A percentile compares a stretch with the other conserved stretches of the same genome.
phyloP scores from a whole-genome alignment of 2,797 vertebrate genomes.

The Danio tinwini region DNA sequence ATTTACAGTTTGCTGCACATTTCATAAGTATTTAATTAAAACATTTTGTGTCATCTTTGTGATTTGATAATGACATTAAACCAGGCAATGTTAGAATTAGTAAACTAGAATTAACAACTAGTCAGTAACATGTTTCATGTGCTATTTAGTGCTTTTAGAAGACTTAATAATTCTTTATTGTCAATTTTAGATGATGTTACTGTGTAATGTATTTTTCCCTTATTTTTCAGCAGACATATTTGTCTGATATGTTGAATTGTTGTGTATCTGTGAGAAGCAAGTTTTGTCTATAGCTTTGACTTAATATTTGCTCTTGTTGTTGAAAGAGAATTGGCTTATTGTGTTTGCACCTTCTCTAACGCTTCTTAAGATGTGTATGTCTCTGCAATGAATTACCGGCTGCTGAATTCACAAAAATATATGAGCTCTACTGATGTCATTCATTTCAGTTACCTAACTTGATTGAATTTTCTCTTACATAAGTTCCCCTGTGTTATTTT shows the following conservation, averaged over 20 bases:
- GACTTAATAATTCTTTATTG: background rate
- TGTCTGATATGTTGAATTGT: conserved; percentile 3
- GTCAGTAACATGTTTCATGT: no score
- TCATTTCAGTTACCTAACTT: conserved; percentile 31
- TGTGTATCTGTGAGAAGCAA: background rate
- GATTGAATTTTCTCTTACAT: conserved; percentile 35
- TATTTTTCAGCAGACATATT: background rate
- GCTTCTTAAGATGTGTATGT: background rate
- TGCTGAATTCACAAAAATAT: conserved; percentile 19
- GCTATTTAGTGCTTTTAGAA: no score
- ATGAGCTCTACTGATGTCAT: background rate
- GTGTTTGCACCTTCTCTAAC: background rate
- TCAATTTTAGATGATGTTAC: background rate
- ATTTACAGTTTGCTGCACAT: no score
- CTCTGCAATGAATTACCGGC: background rate
- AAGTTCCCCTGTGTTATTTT: conserved; percentile 16
- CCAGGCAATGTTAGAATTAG: no score
- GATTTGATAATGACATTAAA: no score
- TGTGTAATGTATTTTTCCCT: background rate
- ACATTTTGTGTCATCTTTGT: no score
- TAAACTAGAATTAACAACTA: no score
- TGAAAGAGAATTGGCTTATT: conserved; percentile 4
- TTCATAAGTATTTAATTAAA: no score
- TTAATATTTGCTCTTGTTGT: background rate
- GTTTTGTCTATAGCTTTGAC: conserved; percentile 1